Evolutionary conservation across 2,113 vertebrate genomes (phyloP), one percentile per base, ranked within the genome.

Genomic region (Taxidea taxus): DNA sequence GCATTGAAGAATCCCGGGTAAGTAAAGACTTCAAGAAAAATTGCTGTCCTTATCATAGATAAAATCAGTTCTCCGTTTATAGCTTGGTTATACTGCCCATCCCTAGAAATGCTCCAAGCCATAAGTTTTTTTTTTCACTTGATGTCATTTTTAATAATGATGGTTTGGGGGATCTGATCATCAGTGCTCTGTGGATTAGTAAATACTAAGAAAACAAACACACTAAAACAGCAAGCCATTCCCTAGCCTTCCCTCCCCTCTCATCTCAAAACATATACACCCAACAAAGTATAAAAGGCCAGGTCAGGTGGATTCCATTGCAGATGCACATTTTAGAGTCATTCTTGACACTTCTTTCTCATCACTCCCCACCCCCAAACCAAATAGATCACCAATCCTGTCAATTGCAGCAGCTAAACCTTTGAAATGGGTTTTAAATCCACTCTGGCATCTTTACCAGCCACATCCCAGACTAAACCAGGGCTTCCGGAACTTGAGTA

Each of bases 1-100:
- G 51, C 62, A 68, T 7, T 64, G 81, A 90, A 21, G n/a, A 96
- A 96, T 93, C 91, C 83, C 91, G 39, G 29, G 39, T 58, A 95
- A 95, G 44, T 56, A 54, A 91, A 66, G 54, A 42, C 70, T 95
- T 81, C 9, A 77, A 88, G 86, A 94, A 81, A 90, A 86, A 81
- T 23, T 2, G 2, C 18, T 96, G n/a, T 89, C 31, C 44, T 93
- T 90, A 83, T 95, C 60, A 62, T 14, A 83, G 66, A 75, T 37
- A 31, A 92, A 84, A 97, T 84, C 68, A 94, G 14, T 31, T 89
- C 25, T 44, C 54, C 2, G 34, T 31, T 56, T n/a, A 58, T 11
- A 93, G 44, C 31, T 54, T 77, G 25, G 56, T 64, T 78, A 64
- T 14, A 68, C 5, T 60, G 66, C 9, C 54, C 42, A 9, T 84